A percentile compares a stretch with the other conserved stretches of the same genome.
These are phyloP conservation scores for Diachasma alloeum DNA, from an alignment of 1,140 invertebrate species.

Conservation along the genomic window DNA sequence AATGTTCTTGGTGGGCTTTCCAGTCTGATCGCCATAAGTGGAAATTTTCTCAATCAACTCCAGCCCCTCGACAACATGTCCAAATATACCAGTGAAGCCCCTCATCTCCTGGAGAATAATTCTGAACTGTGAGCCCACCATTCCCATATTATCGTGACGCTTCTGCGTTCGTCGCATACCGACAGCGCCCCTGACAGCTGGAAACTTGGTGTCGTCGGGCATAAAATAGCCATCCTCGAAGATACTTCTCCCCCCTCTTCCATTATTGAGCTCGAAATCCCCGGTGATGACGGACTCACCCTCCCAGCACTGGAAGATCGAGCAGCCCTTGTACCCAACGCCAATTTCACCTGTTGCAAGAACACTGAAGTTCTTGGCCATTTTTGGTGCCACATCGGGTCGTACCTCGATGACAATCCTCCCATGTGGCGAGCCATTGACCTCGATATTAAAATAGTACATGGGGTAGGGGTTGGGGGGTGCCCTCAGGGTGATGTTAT, in stretches of 20 bases:
- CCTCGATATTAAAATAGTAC: constrained; percentile 81
- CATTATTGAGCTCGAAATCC: constrained; percentile 84
- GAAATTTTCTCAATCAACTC: constrained; percentile 83
- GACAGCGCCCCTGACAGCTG: constrained; percentile 78
- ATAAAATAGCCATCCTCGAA: constrained; percentile 82
- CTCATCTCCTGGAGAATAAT: constrained; percentile 83
- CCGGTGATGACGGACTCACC: constrained; percentile 82
- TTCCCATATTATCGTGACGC: constrained; percentile 79
- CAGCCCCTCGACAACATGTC: constrained; percentile 81
- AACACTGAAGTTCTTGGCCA: constrained; percentile 88
- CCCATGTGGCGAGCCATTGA: constrained; percentile 75
- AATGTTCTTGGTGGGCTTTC: constrained; percentile 79
- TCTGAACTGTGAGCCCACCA: constrained; percentile 86
- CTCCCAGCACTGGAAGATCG: constrained; percentile 84
- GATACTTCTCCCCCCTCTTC: constrained; percentile 79
- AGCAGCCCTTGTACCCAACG: constrained; percentile 80
- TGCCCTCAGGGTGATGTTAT: constrained; percentile 43
- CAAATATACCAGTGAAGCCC: constrained; percentile 85
- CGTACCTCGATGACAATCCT: constrained; percentile 85
- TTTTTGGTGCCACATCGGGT: constrained; percentile 86
- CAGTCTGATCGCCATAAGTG: constrained; percentile 77
- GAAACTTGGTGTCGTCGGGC: constrained; percentile 82
- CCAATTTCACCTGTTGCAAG: constrained; percentile 83
- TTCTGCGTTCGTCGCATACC: constrained; percentile 86
- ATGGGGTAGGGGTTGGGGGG: constrained; percentile 71